These are phyloP conservation scores for Ginglymostoma cirratum DNA, from an alignment of 2,113 vertebrate genomes.

Conservation along the genomic window DNA sequence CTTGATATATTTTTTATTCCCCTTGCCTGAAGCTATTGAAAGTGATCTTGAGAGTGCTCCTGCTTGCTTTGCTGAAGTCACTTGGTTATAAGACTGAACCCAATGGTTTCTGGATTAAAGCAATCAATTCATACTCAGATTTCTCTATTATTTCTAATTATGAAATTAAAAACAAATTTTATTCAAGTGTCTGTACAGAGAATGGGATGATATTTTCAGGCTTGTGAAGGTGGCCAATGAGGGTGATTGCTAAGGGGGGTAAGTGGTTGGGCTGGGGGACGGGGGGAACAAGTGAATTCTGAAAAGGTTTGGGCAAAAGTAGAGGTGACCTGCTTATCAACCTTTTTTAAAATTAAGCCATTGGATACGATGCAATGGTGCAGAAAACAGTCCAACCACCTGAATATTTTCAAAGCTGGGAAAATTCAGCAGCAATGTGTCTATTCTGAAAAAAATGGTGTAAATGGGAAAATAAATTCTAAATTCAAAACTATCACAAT, in stretches of 20 bases:
- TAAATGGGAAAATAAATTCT: no score
- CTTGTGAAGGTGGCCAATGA: neutral
- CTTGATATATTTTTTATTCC: neutral
- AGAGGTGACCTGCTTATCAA: neutral
- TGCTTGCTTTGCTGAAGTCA: neutral
- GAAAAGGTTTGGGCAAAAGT: neutral
- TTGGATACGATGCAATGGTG: neutral
- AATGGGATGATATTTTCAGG: neutral
- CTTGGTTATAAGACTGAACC: neutral
- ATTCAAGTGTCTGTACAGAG: neutral
- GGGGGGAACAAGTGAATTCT: neutral
- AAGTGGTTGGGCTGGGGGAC: no score
- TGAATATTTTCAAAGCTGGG: neutral
- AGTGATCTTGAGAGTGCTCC: neutral
- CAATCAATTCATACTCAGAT: neutral
- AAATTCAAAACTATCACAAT: no score
- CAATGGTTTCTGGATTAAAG: neutral
- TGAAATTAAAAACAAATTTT: neutral
- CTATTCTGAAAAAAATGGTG: no score
- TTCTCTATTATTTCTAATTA: neutral
- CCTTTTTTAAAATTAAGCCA: neutral
- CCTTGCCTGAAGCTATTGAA: neutral
- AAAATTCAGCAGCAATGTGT: no score
- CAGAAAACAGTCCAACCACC: neutral
- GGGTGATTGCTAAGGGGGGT: no score